Conservation (phyloP, 1,140 invertebrate genomes). For the Dendrolimus kikuchii region DNA sequence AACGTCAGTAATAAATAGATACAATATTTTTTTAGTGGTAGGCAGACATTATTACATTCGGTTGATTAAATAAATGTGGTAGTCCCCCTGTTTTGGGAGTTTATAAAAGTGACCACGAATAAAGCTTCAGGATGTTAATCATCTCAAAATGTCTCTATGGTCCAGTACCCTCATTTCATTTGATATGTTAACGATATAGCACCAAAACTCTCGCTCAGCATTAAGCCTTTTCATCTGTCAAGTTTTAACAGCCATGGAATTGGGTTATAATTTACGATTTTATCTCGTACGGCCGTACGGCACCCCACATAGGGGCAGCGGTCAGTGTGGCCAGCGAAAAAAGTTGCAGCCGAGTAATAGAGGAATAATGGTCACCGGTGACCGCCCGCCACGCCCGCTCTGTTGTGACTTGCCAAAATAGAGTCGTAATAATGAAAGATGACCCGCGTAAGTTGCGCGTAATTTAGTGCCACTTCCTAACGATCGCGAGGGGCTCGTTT, state of each 20-base stretch:
- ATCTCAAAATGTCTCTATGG: conserved; percentile 42
- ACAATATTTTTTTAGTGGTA: no score
- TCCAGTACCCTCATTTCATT: conserved; percentile 55
- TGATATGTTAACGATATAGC: conserved; percentile 57
- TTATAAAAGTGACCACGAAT: conserved; percentile 13
- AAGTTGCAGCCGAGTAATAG: conserved; percentile 37
- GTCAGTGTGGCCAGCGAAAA: conserved; percentile 54
- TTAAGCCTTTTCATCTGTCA: conserved; percentile 70
- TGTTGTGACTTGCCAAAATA: conserved; percentile 66
- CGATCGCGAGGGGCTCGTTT: conserved; percentile 32
- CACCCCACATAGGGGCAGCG: conserved; percentile 61
- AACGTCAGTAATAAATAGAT: no score
- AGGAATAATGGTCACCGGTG: conserved; percentile 42
- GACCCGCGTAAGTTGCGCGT: conserved; percentile 47
- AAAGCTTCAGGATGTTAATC: conserved; percentile 32
- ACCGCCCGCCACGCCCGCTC: conserved; percentile 44
- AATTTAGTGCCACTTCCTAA: conserved; percentile 54
- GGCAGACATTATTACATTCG: no score
- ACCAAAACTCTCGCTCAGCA: conserved; percentile 35
- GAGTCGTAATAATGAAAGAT: conserved; percentile 59
- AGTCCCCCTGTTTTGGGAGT: not conserved
- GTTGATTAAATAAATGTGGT: no score
- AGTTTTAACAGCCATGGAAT: conserved; percentile 64
- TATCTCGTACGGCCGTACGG: conserved; percentile 39
- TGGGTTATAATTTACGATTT: conserved; percentile 72